Evolutionary conservation across 2,113 vertebrate genomes (phyloP).

Genomic region (Corvus moneduloides): DNA sequence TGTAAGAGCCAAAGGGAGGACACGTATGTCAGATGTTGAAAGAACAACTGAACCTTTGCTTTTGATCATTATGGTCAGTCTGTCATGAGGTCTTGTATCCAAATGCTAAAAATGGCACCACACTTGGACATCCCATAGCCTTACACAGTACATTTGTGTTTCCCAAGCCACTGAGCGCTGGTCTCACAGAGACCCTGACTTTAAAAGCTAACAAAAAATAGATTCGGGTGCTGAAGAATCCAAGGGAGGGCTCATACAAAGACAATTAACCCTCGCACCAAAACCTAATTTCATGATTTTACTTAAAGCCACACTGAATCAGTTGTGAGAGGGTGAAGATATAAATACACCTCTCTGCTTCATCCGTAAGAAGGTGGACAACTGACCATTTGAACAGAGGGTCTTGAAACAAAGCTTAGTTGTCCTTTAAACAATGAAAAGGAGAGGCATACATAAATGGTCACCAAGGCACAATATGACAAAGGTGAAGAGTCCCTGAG

Average conservation of each 20-base stretch:
- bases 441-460: slow-evolving; percentile 62
- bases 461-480: slow-evolving; percentile 92
- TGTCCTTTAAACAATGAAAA: slow-evolving; percentile 48
- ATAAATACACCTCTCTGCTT: slow-evolving; percentile 49
- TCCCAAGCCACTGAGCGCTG: slow-evolving; percentile 31
- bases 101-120: slow-evolving; percentile 59
- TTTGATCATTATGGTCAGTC: slow-evolving; percentile 54
- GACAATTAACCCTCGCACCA: slow-evolving; percentile 50
- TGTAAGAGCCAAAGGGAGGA: slow-evolving; percentile 62
- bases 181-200: slow-evolving; percentile 64
- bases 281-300: slow-evolving; percentile 38
- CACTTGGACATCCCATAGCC: slow-evolving; percentile 49
- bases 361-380: slow-evolving; percentile 23
- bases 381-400: slow-evolving; percentile 3
- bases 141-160: slow-evolving; percentile 39
- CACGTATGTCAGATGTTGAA: slow-evolving; percentile 48
- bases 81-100: slow-evolving; percentile 47
- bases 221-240: slow-evolving; percentile 47
- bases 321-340: slow-evolving; percentile 45
- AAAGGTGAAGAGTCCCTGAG: slow-evolving; percentile 84
- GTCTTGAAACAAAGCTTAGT: slow-evolving; percentile 48
- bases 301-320: slow-evolving; percentile 53
- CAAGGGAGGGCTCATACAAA: slow-evolving; percentile 17
- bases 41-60: slow-evolving; percentile 63
- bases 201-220: slow-evolving; percentile 55